phyloP scores from a whole-genome alignment of 1,140 invertebrate species.

The Conus ventricosus region DNA sequence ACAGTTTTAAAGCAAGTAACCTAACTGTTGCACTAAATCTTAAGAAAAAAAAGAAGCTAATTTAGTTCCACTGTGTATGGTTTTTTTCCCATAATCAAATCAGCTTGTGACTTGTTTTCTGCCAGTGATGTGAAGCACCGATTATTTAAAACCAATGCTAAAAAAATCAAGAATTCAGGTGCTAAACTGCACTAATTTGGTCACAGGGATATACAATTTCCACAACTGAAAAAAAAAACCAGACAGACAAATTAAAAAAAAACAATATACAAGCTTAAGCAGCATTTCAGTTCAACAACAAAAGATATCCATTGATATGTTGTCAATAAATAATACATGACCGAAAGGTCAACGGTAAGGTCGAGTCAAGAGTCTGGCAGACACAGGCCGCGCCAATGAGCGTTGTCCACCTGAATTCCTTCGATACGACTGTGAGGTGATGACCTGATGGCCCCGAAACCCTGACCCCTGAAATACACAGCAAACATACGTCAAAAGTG shows the following conservation, averaged over 20 bases:
- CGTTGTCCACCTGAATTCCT: neutral
- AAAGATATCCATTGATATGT: neutral
- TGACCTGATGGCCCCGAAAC: constrained; percentile 16
- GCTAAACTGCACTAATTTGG: no score
- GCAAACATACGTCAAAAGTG: neutral
- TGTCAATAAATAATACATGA: neutral
- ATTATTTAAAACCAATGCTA: no score
- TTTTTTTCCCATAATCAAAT: no score
- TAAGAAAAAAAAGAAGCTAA: no score
- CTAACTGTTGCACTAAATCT: no score
- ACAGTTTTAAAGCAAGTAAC: no score
- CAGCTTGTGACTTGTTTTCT: no score
- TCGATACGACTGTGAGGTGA: neutral
- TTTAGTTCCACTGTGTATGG: no score
- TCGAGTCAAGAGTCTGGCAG: constrained; percentile 1
- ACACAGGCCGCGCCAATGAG: neutral
- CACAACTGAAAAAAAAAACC: neutral
- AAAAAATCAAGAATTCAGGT: neutral
- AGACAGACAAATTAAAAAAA: neutral
- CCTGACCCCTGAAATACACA: neutral
- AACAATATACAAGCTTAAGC: neutral
- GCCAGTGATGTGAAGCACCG: no score
- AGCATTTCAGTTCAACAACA: no score
- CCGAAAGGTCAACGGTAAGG: neutral
- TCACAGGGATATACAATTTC: neutral